Percentiles rank a stretch among this genome's conserved stretches.
phyloP scores from a whole-genome alignment of 2,113 vertebrate species.

The Chauna torquata region DNA sequence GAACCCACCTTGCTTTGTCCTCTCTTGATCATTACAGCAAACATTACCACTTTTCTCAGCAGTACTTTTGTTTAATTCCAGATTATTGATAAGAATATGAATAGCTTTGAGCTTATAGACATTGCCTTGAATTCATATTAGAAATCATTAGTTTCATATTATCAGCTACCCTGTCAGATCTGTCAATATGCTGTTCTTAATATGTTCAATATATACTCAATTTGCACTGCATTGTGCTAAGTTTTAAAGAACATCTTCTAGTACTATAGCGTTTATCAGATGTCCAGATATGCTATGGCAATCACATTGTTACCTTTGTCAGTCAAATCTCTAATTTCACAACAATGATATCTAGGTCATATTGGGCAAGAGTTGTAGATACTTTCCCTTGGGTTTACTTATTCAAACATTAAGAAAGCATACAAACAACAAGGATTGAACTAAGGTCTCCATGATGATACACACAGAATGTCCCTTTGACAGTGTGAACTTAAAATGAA shows the following conservation, averaged over 20 bases:
- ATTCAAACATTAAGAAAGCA: background rate
- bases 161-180: background rate
- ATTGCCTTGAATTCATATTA: background rate
- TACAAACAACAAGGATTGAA: background rate
- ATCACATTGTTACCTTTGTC: background rate
- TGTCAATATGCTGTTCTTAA: background rate
- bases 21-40: background rate
- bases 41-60: background rate
- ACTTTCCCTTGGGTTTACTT: background rate
- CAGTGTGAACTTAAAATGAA: conserved; percentile 1
- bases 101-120: background rate
- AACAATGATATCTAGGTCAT: background rate
- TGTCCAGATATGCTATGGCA: background rate
- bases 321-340: background rate
- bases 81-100: background rate
- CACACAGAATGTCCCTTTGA: background rate
- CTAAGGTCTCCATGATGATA: background rate
- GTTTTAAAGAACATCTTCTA: background rate
- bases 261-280: background rate
- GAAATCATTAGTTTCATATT: background rate
- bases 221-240: background rate
- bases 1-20: background rate
- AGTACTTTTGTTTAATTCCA: background rate
- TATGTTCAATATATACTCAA: background rate
- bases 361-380: background rate